Base-by-base conservation (phyloP, 2,797 vertebrate genomes). In the Sebastolobus altivelis region DNA sequence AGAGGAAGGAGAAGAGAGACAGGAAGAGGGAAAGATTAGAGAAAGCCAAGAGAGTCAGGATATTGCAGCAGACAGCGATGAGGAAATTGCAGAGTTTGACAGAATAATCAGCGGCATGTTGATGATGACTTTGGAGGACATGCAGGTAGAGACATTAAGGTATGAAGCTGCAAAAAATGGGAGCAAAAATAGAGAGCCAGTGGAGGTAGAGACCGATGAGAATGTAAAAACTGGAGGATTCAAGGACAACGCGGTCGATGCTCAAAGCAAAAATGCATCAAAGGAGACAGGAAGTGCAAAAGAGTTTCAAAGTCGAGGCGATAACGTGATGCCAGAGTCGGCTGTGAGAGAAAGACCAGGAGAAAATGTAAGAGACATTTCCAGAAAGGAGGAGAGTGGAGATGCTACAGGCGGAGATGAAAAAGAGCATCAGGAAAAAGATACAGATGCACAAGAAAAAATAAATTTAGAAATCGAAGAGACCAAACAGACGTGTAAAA, bases 71-170 rank as follows among this genome's bases (percentile, higher is more conserved):
- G 77, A 87, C 35, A 88, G 86, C 8, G 79, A 89, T 0, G 92
- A 91, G 22, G 93, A 92, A 20, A 87, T 92, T 1, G 59, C 22
- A 25, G 92, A 93, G n/a, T 92, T 93, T 6, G 63, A 93, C 73
- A 55, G 80, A 56, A 91, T 93, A 20, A 93, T 94, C 80, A 89
- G 90, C 73, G 91, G 91, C 89, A 93, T 94, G 92, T 69, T 94
- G 85, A 82, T 38, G 83, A 85, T 93, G 75, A 92, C 89, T 29
- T 20, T 93, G 74, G 93, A 91, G 3, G 92, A 93, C 70, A 90
- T 88, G 88, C 81, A 89, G 25, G 79, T 11, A 46, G 86, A 81
- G 35, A 27, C 27, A 1, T 13, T 62, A 8, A 60, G 27, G 3
- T 61, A 77, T 8, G 35, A 70, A 16, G 20, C 49, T 2, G 46